Base-by-base conservation (phyloP, 2,888 invertebrate species). In the Lasioglossum vierecki region DNA sequence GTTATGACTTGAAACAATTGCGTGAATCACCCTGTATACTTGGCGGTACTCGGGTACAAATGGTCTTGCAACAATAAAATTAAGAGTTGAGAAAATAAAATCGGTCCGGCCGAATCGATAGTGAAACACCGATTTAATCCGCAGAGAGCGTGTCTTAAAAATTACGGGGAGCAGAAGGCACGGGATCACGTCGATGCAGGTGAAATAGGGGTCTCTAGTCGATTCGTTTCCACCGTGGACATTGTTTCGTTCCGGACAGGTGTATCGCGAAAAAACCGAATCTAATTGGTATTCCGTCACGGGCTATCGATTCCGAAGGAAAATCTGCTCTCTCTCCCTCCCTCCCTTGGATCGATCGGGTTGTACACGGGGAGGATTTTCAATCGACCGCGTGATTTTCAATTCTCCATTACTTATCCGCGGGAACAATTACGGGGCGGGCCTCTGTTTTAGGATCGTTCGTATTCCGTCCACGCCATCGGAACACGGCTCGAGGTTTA, bases 391-490 rank as follows among this genome's bases (percentile, higher is more conserved):
- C 74, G 44, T 68, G 82, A 84, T 77, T 82, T 85, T 82, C 84
- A 77, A 80, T 85, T 78, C 72, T 66, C 71, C 79, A 72, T 85
- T 80, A 83, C 77, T 82, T 79, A 80, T 75, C 76, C 57, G 3
- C 8, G 66, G 66, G 80, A 83, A 85, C 86, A 87, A 87, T 87
- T 87, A 87, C 80, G 68, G 18, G 70, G 35, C 60, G n/a, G 41
- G 44, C 57, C 53, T 53, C 72, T 79, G 84, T 76, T 85, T 80
- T 68, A 82, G 89, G 81, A 41, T 78, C 87, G 82, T 84, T 74
- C 80, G 86, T 85, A 89, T 89, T 88, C 89, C 77, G 73, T 79
- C 73, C 82, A 79, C 90, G 88, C 39, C 73, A 76, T 82, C 53
- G 44, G 72, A 63, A 83, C 68, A 70, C 76, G 57, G 80, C 83